Conservation (phyloP, 2,797 vertebrate genomes). For the Rallus crepitans region DNA sequence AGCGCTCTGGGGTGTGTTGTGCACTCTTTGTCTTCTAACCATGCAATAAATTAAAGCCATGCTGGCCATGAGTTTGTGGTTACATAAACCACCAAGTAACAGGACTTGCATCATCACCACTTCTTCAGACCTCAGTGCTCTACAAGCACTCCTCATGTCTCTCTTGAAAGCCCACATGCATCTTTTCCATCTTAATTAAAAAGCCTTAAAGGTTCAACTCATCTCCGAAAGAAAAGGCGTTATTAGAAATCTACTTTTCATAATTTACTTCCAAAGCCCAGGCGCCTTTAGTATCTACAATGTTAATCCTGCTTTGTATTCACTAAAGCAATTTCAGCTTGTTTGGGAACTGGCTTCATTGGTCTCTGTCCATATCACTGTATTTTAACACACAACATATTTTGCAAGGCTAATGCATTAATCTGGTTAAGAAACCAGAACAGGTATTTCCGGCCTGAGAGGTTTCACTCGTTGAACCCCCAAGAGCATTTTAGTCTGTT, state of each 20-base stretch:
- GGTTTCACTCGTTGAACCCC: neutral
- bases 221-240: neutral
- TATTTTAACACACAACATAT: neutral
- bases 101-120: neutral
- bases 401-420: neutral
- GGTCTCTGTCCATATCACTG: neutral
- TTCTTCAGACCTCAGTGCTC: neutral
- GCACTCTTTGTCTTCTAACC: neutral
- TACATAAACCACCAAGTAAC: neutral
- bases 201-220: neutral
- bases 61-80: neutral
- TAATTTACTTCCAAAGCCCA: neutral
- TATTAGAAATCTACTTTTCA: neutral
- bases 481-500: conserved; percentile 6
- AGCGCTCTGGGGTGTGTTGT: neutral
- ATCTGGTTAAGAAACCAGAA: conserved; percentile 32
- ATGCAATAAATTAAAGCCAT: neutral
- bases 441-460: conserved; percentile 32
- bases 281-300: neutral
- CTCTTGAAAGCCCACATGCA: neutral
- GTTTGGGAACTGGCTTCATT: neutral
- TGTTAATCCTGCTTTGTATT: neutral
- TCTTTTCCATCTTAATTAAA: neutral
- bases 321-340: neutral
- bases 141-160: neutral